These are phyloP conservation scores for Netelia inedita DNA, from an alignment of 2,888 invertebrate genomes.

Conservation along the genomic window DNA sequence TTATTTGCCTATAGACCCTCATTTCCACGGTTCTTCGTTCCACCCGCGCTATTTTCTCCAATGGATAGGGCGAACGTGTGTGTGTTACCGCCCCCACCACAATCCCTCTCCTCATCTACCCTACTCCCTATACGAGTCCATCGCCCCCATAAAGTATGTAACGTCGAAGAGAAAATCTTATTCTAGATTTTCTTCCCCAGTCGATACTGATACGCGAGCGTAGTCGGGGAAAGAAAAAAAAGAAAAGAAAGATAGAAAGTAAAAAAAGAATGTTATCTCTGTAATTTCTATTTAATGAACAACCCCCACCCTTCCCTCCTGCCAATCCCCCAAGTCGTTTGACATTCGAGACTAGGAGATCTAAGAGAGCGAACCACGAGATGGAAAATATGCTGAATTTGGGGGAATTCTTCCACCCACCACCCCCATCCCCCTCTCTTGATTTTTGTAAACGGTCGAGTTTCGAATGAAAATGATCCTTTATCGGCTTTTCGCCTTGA, in stretches of 20 bases:
- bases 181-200: background rate
- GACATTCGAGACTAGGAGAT: background rate
- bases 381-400: background rate
- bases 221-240: too few relatives aligned
- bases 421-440: too few relatives aligned
- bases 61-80: too few relatives aligned
- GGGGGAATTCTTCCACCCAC: too few relatives aligned
- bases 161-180: background rate
- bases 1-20: slow-evolving; percentile 22
- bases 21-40: slow-evolving; percentile 4
- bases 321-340: background rate
- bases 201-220: background rate
- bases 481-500: too few relatives aligned
- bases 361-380: background rate
- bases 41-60: too few relatives aligned
- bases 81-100: too few relatives aligned
- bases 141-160: background rate
- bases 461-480: too few relatives aligned
- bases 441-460: too few relatives aligned
- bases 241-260: background rate
- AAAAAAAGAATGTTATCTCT: slow-evolving; percentile 30
- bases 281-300: slow-evolving; percentile 46
- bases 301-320: background rate
- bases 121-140: background rate
- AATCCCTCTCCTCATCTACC: too few relatives aligned